These are phyloP conservation scores for Bicyclus anynana DNA, from an alignment of 1,140 invertebrate species.

Conservation along the genomic window DNA sequence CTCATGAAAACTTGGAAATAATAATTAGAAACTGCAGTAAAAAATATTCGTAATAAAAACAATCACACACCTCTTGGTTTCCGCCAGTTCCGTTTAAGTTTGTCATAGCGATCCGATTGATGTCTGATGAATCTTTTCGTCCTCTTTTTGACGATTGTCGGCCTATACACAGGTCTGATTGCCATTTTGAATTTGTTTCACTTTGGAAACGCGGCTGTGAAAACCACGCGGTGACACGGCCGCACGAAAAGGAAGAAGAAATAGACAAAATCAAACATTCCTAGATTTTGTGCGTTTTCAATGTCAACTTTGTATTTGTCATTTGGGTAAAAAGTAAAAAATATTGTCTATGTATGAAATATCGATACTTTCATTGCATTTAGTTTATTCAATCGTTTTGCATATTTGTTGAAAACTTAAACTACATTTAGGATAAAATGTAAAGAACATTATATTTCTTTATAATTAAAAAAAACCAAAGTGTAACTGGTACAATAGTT, in stretches of 20 bases:
- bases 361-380: no score
- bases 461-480: no score
- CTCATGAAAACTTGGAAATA: not conserved
- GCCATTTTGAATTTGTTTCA: conserved; percentile 82
- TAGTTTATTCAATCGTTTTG: no score
- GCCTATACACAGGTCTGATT: conserved; percentile 91
- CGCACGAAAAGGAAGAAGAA: conserved; percentile 68
- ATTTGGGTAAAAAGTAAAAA: not conserved
- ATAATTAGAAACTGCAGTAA: not conserved
- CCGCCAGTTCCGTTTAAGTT: conserved; percentile 87
- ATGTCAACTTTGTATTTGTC: conserved; percentile 11
- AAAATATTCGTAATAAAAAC: not conserved
- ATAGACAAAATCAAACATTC: conserved; percentile 61
- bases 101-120: conserved; percentile 97
- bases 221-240: conserved; percentile 74
- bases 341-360: not conserved
- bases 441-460: no score
- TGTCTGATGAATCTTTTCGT: conserved; percentile 98
- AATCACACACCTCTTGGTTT: conserved; percentile 77
- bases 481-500: no score
- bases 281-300: conserved; percentile 58
- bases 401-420: no score
- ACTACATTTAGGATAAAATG: no score
- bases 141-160: conserved; percentile 95
- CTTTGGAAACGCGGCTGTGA: conserved; percentile 52